Evolutionary conservation across 1,140 invertebrate genomes (phyloP), one percentile per base, ranked within the genome.

Genomic region (Sitobion miscanthi): DNA sequence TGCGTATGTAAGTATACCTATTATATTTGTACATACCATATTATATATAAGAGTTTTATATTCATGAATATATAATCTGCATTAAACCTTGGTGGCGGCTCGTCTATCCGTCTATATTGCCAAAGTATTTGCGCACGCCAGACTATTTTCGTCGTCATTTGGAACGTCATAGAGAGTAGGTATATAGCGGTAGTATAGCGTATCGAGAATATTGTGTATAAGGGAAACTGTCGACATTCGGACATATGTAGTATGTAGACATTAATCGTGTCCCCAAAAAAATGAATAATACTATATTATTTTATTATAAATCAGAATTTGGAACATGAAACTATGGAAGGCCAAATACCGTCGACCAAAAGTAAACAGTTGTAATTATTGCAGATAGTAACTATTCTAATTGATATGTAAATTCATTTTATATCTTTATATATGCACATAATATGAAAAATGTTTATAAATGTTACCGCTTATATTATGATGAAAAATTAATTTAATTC

Each of bases 101-200:
- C 52, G 91, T 86, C 91, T 92, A 49, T 25, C n/a, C 69, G 38
- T 93, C 91, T 93, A 93, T 93, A 93, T 45, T 93, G 91, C 91
- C 91, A 93, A 93, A 93, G 91, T 93, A 93, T 93, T 93, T 93
- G 91, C 82, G 91, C 91, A 93, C 91, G 91, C 77, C 49, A 93
- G 52, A 93, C 91, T 93, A 93, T 93, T 93, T 93, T 93, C 35
- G 91, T 93, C 91, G 91, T 93, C 91, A 93, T 86, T 93, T 86
- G 91, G 82, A 93, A 93, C 91, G 91, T 93, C 82, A 86, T 85
- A 92, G n/a, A 83, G 54, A 62, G 52, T 62, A 57, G 57, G 38
- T 69, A 62, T 90, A 69, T 45, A 62, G 38, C 38, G 17, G 14
- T 90, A 62, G 89, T 69, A 62, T n/a, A 90, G 38, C 20, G 54